Base-by-base conservation (phyloP, 2,113 vertebrate species). In the Trematocara macrostoma region DNA sequence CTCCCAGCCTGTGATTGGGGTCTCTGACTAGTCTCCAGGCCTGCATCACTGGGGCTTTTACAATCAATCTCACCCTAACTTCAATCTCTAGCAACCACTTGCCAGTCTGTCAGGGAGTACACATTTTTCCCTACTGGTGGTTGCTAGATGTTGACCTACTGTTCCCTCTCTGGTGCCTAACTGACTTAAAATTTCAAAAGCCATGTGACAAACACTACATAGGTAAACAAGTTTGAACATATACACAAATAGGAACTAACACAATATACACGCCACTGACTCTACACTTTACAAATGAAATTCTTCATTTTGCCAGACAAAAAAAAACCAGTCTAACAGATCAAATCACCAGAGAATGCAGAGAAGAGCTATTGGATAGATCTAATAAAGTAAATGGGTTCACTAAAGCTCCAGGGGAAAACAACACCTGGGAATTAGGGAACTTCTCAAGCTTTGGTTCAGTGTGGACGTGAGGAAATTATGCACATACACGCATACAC, bases 351-450 rank as follows among this genome's bases (percentile, higher is more conserved):
- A 81, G 26, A 76, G 3, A 76, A 49, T n/a, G 35, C 9, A 55
- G 5, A 49, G 45, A 23, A 78, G 23, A 78, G 42, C 3, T n/a
- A 78, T 5, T 35, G 67, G 57, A 34, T 10, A 23, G 40, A 83
- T 45, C 20, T 83, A 42, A 81, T n/a, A 38, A 11, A 35, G 18
- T 8, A 34, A 76, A 74, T 57, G 20, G 16, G 6, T 53, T 82
- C n/a, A 59, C 51, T 47, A 23, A 67, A 74, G 26, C 59, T 45
- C 45, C 47, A 11, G 5, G 11, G 9, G 47, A 81, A 7, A 61
- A 83, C 11, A 85, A 84, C 67, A 84, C 67, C 59, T 79, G 57
- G 76, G 82, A 71, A 53, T 69, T 12, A 29, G 56, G 35, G 16
- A 80, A 69, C 61, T 64, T 84, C 35, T 67, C 18, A 45, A 78